Percentiles rank a stretch among this genome's conserved stretches.
These are phyloP conservation scores for Cercocebus atys DNA, from an alignment of 2,113 vertebrate genomes.

Conservation along the genomic window DNA sequence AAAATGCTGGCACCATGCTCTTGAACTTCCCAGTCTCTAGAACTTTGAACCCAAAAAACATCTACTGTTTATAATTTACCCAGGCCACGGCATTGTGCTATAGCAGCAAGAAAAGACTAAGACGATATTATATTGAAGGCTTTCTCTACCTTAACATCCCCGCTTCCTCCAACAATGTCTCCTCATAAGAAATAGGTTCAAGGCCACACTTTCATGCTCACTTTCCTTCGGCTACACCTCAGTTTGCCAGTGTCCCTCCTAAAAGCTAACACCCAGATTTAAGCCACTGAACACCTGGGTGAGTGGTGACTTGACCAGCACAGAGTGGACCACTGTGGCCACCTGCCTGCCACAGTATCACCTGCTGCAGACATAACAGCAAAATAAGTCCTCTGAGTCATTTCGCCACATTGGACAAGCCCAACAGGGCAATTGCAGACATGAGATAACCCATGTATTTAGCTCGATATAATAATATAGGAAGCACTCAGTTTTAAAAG, in stretches of 20 bases:
- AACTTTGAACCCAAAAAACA: not conserved
- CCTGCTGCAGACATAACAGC: not conserved
- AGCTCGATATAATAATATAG: no score
- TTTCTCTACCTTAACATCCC: not conserved
- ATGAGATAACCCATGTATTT: no score
- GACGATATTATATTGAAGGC: not conserved
- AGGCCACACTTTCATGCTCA: not conserved
- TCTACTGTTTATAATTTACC: not conserved
- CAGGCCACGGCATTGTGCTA: not conserved
- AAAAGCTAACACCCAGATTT: not conserved
- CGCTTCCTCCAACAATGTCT: not conserved
- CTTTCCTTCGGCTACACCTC: not conserved
- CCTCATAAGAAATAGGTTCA: not conserved
- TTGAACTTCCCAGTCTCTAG: not conserved
- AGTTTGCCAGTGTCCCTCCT: not conserved
- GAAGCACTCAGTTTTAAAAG: not conserved
- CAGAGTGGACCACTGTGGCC: not conserved
- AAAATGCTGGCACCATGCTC: not conserved
- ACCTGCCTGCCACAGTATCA: not conserved
- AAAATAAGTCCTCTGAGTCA: not conserved
- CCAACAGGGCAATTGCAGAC: not conserved
- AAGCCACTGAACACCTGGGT: not conserved
- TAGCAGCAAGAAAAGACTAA: not conserved
- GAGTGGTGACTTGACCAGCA: not conserved
- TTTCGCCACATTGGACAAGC: not conserved